These are phyloP conservation scores for Steatocranus sp. DNA, from an alignment of 2,797 vertebrate species.

Conservation along the genomic window DNA sequence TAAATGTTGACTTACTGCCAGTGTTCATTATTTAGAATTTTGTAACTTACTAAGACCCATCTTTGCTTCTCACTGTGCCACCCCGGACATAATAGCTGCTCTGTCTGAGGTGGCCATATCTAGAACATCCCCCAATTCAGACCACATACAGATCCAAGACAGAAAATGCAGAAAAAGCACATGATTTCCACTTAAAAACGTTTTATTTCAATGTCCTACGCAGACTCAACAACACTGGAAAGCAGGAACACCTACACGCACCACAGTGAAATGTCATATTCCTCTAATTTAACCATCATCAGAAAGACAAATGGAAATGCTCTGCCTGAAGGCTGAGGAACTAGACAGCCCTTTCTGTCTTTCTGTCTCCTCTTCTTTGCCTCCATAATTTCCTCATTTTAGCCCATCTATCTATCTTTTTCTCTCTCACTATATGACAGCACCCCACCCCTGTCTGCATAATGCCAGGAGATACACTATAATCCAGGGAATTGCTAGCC, in stretches of 20 bases:
- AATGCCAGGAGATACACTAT: constrained; percentile 9
- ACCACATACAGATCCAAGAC: background rate
- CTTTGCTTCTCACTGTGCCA: background rate
- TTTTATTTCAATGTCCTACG: background rate
- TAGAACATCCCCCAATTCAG: background rate
- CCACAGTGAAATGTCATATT: background rate
- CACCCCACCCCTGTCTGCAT: background rate
- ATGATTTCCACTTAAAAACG: background rate
- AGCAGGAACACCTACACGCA: background rate
- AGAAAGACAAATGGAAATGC: constrained; percentile 20
- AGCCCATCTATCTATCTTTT: background rate
- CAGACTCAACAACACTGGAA: background rate
- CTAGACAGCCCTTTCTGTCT: background rate
- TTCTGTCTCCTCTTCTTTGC: background rate
- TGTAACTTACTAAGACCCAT: background rate
- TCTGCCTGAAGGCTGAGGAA: constrained; percentile 11
- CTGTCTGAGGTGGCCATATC: background rate
- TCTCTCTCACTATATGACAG: background rate
- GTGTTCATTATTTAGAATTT: background rate
- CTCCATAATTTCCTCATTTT: background rate
- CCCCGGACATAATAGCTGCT: background rate
- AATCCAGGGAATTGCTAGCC: constrained; percentile 24
- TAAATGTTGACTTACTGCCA: background rate
- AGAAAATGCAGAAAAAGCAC: background rate
- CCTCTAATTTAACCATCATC: constrained; percentile 22